These are phyloP conservation scores for Dromaius novaehollandiae DNA, from an alignment of 2,113 vertebrate species.

Conservation along the genomic window DNA sequence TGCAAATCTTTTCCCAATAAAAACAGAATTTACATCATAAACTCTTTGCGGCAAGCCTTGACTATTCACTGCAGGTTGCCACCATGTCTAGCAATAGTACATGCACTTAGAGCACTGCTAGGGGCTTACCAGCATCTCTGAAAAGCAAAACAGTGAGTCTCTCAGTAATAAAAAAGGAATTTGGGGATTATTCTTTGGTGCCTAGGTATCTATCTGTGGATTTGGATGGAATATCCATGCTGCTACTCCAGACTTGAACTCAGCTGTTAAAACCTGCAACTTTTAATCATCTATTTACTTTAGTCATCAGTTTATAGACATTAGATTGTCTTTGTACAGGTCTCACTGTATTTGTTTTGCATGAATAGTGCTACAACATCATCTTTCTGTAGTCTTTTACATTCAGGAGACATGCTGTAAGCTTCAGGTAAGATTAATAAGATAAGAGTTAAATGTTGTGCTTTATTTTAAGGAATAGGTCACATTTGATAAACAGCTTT, in stretches of 20 bases:
- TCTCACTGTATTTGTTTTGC: neutral
- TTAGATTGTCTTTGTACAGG: neutral
- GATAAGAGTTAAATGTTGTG: slow-evolving; percentile 30
- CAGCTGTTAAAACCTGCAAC: neutral
- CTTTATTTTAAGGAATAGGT: slow-evolving; percentile 18
- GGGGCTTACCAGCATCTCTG: neutral
- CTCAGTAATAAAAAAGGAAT: neutral
- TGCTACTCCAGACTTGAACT: neutral
- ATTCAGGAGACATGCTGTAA: neutral
- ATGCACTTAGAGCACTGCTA: neutral
- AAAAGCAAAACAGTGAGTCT: neutral
- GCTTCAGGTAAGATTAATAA: slow-evolving; percentile 1
- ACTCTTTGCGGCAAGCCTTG: neutral
- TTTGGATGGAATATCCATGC: neutral
- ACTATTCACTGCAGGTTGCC: neutral
- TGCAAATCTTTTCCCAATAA: neutral
- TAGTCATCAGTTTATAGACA: neutral
- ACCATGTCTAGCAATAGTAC: neutral
- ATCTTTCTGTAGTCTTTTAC: neutral
- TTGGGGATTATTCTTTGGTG: neutral
- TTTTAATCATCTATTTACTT: neutral
- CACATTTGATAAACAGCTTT: slow-evolving; percentile 59
- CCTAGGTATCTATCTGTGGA: neutral
- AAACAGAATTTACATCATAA: neutral
- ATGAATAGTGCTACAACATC: neutral